Base-by-base conservation (phyloP, 2,888 invertebrate genomes). In the Slavum lentiscoides region DNA sequence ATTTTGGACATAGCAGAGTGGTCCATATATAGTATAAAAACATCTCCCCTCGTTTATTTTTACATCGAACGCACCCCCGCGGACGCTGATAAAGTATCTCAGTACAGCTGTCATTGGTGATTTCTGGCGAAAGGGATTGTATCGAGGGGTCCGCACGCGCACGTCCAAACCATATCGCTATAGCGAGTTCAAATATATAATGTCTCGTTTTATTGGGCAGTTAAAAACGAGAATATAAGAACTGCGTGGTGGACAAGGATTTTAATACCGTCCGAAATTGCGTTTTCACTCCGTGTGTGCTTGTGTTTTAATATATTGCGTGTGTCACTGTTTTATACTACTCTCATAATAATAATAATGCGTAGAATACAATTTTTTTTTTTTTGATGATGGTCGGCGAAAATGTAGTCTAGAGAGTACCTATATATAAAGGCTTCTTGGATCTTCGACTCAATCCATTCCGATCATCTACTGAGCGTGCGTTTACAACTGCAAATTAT, bases 71-170 rank as follows among this genome's bases (percentile, higher is more conserved):
- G 55, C 7, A 37, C 13, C 68, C 30, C 37, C n/a, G 7, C n/a
- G 49, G 11, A 66, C 5, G 11, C 3, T n/a, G 66, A 17, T 37
- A 7, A 37, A 64, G 17, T 37, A 64, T 53, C 9, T 21, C 21
- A 15, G 43, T 23, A 4, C 43, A 55, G 74, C 66, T 74, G 74
- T 74, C 62, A 66, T 66, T 66, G 66, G 66, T 13, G 11, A 74
- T 37, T 66, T 74, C 21, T 19, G 39, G 17, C 2, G 7, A 37
- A 17, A 9, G 59, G n/a, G 17, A 17, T 13, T 2, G n/a, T 39
- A 39, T 39, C 3, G 37, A 23, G 17, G 23, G 19, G 49, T 30
- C 30, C 30, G 8, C 13, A 49, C 5, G 49, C 23, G 53, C 17
- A 53, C 23, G 15, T 2, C 17, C 13, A 21, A 74, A 74, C 9